These are phyloP conservation scores for Chrysogorgia sp. DNA, from an alignment of 92 coral and sea anemone species.

Conservation along the genomic window DNA sequence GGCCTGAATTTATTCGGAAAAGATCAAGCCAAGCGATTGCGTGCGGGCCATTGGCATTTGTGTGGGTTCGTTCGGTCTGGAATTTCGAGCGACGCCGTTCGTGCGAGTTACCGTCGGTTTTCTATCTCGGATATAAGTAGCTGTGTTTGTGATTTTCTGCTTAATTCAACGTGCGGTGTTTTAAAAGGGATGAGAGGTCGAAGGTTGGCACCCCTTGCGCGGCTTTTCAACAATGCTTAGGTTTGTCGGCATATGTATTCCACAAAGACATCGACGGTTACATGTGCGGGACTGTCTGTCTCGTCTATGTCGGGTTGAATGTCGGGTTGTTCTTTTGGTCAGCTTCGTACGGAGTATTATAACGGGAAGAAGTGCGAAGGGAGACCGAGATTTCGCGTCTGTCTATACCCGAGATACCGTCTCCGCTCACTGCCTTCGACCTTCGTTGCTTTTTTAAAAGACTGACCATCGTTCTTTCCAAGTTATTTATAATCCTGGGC, in stretches of 20 bases:
- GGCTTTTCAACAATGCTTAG: conserved; percentile 18
- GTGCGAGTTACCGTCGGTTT: not conserved
- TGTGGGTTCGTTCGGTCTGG: not conserved
- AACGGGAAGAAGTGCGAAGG: not conserved
- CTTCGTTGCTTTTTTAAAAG: not conserved
- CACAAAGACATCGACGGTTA: conserved; percentile 5
- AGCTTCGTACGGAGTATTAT: not conserved
- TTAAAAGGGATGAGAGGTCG: conserved; percentile 49
- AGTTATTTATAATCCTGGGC: not conserved
- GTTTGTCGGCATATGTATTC: conserved; percentile 31
- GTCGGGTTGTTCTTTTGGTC: conserved; percentile 9
- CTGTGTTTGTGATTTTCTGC: conserved; percentile 47
- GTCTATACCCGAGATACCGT: not conserved
- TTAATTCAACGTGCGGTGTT: conserved; percentile 48
- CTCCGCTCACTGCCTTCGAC: not conserved
- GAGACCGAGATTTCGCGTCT: not conserved
- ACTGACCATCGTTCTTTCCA: not conserved
- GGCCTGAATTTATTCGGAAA: conserved; percentile 27
- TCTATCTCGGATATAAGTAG: not conserved
- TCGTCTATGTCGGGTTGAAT: not conserved
- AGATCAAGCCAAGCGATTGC: not conserved
- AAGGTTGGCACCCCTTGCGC: conserved; percentile 50
- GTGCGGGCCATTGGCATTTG: conserved; percentile 1
- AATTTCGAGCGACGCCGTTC: not conserved
- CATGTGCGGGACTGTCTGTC: conserved; percentile 43